Evolutionary conservation across 1,140 invertebrate species (phyloP).

Genomic region (Bombus confusus): DNA sequence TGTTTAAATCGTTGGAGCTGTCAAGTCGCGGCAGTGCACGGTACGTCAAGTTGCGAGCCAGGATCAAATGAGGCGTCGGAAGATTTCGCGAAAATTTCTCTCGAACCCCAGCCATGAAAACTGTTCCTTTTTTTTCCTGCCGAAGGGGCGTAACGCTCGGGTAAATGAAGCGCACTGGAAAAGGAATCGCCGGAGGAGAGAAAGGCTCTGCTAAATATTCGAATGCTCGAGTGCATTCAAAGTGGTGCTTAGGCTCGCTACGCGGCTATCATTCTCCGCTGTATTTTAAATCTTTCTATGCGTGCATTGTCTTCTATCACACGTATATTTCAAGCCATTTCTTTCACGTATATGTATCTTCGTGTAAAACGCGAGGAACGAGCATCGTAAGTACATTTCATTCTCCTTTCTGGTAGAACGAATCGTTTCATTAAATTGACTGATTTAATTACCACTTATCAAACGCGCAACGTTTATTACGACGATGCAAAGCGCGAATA

Average conservation of each 20-base stretch:
- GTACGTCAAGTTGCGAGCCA: slow-evolving; percentile 52
- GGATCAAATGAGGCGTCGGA: slow-evolving; percentile 72
- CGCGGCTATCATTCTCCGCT: slow-evolving; percentile 20
- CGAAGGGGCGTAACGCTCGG: slow-evolving; percentile 50
- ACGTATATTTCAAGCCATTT: not conserved
- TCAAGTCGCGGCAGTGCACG: slow-evolving; percentile 44
- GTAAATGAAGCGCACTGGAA: slow-evolving; percentile 72
- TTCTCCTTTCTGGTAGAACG: not conserved
- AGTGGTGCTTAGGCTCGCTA: slow-evolving; percentile 51
- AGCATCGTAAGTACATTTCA: not conserved
- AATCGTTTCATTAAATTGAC: slow-evolving; percentile 4
- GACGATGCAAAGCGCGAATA: not conserved
- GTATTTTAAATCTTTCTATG: slow-evolving; percentile 37
- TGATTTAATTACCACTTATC: not conserved
- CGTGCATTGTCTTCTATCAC: slow-evolving; percentile 35
- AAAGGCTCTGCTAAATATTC: slow-evolving; percentile 63
- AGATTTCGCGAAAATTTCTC: slow-evolving; percentile 70
- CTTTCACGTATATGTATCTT: not conserved
- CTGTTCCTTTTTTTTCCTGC: slow-evolving; percentile 36
- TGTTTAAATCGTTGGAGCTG: slow-evolving; percentile 59
- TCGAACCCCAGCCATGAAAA: slow-evolving; percentile 51
- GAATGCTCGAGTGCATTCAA: slow-evolving; percentile 62
- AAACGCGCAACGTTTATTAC: not conserved
- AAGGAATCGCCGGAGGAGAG: slow-evolving; percentile 61
- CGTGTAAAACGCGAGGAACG: not conserved